Conservation (phyloP, 23 tunicate genomes). For the Phallusia fumigata region DNA sequence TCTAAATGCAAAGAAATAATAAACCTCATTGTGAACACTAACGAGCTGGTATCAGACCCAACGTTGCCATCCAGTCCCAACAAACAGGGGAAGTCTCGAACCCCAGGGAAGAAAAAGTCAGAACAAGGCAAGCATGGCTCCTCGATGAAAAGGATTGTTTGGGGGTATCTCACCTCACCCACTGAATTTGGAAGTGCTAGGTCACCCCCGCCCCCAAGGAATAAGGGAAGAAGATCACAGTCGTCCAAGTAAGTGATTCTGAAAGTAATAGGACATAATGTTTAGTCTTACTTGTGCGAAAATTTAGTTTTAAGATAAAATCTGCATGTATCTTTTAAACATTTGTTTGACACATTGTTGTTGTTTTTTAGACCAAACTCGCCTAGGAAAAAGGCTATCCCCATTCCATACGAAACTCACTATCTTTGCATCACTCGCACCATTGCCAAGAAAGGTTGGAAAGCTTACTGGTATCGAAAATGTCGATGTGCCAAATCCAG, state of each 20-base stretch:
- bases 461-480: conserved; percentile 76
- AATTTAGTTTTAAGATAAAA: too few species aligned
- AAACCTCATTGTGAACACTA: neutral
- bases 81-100: neutral
- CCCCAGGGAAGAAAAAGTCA: neutral
- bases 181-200: neutral
- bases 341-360: too few species aligned
- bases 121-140: neutral
- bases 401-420: conserved; percentile 79
- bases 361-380: neutral
- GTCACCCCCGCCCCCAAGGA: neutral
- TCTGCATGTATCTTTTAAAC: too few species aligned
- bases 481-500: conserved; percentile 57
- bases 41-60: neutral
- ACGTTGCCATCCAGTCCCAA: neutral
- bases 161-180: neutral
- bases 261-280: too few species aligned
- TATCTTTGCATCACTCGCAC: conserved; percentile 70
- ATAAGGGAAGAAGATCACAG: neutral
- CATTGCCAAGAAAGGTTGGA: conserved; percentile 66
- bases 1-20: conserved; percentile 4
- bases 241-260: neutral
- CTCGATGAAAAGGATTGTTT: neutral
- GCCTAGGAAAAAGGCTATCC: conserved; percentile 28
- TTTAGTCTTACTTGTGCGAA: too few species aligned